phyloP scores from a whole-genome alignment of 2,113 vertebrate species.

The Phaetusa simplex region DNA sequence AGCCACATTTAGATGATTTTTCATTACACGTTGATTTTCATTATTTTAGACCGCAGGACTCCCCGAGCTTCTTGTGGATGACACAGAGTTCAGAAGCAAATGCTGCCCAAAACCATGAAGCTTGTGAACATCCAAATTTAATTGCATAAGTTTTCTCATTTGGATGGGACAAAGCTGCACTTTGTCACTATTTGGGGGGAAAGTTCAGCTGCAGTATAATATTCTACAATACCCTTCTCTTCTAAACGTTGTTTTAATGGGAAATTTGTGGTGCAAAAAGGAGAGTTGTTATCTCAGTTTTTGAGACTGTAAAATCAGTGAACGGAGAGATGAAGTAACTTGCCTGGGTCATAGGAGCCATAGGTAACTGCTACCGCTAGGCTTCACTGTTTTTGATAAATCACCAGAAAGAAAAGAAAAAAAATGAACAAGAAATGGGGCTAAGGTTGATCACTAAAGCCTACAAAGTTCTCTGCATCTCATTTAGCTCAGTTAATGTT shows the following conservation, averaged over 20 bases:
- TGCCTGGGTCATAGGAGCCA: background rate
- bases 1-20: background rate
- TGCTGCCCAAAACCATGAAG: background rate
- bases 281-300: background rate
- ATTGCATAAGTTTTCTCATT: background rate
- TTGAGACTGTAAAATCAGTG: background rate
- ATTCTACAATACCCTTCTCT: background rate
- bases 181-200: background rate
- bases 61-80: background rate
- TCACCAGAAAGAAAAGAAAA: background rate
- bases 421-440: background rate
- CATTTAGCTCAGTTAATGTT: background rate
- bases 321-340: background rate
- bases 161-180: background rate
- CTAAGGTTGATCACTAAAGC: background rate
- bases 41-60: background rate
- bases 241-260: background rate
- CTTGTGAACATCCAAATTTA: background rate
- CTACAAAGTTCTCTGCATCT: background rate
- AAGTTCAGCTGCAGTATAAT: background rate
- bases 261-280: background rate
- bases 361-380: background rate
- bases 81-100: background rate
- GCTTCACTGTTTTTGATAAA: background rate
- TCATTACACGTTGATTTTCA: background rate